Evolutionary conservation across 2,888 invertebrate species (phyloP).

Genomic region (Antheraea yamamai): DNA sequence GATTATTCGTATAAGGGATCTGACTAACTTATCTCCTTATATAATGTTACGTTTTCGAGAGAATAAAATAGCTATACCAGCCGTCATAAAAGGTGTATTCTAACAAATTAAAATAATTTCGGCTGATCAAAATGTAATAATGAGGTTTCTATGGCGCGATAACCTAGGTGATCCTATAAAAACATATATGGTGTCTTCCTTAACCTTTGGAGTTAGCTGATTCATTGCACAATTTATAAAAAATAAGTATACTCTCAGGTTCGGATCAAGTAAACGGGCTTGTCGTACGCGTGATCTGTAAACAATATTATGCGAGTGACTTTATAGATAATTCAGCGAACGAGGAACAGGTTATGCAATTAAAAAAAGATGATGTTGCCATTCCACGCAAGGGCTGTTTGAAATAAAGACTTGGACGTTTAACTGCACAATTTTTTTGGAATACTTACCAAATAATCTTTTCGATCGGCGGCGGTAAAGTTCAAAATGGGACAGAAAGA

Average conservation of each 20-base stretch:
- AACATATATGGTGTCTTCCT: slow-evolving; percentile 1
- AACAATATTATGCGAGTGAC: slow-evolving; percentile 27
- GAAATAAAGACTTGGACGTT: too few relatives aligned
- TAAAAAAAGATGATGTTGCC: background rate
- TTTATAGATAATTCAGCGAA: slow-evolving; percentile 32
- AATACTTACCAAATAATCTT: background rate
- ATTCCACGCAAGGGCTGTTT: too few relatives aligned
- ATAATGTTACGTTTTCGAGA: slow-evolving; percentile 7
- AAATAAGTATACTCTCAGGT: background rate
- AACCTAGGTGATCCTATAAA: background rate
- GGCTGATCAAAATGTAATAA: background rate
- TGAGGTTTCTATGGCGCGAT: background rate
- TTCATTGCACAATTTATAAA: slow-evolving; percentile 15
- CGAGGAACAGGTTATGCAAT: slow-evolving; percentile 26
- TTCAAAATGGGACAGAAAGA: background rate
- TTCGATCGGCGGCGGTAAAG: background rate
- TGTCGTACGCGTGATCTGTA: background rate
- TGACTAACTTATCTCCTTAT: background rate
- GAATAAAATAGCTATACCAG: background rate
- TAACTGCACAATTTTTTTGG: background rate
- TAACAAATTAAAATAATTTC: background rate
- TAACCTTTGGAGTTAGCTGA: slow-evolving; percentile 17
- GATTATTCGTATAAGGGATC: background rate
- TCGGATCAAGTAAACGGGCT: background rate
- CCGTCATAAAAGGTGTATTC: background rate